phyloP scores from a whole-genome alignment of 1,140 invertebrate species.

The Condylostylus longicornis region DNA sequence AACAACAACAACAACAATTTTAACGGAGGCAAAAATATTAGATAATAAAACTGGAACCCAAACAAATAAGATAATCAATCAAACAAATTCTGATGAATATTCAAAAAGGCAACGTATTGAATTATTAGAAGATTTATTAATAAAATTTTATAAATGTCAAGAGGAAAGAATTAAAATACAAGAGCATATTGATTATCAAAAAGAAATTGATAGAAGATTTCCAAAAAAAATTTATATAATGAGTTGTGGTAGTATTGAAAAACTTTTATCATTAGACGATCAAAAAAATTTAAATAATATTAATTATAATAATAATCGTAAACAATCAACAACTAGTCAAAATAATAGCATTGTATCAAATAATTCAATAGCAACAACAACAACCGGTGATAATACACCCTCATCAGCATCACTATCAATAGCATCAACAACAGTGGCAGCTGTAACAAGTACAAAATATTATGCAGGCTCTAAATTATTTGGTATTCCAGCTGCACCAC shows the following conservation, averaged over 20 bases:
- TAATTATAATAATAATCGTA: not conserved
- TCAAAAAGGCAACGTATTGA: constrained; percentile 9
- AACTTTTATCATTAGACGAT: constrained; percentile 4
- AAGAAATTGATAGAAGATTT: constrained; percentile 1
- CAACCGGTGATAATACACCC: no score
- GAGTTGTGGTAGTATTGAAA: constrained; percentile 9
- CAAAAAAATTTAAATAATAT: not conserved
- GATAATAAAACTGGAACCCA: constrained; percentile 4
- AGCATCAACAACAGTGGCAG: constrained; percentile 6
- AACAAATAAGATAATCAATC: not conserved
- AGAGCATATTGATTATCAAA: constrained; percentile 3
- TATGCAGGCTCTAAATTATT: no score
- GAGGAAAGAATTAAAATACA: constrained; percentile 8
- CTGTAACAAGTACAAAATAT: no score
- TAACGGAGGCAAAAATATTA: constrained; percentile 2
- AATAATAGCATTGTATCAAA: no score
- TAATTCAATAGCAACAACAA: not conserved
- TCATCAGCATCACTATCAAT: no score
- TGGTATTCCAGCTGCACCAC: no score
- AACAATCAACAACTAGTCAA: not conserved
- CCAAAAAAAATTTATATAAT: constrained; percentile 9
- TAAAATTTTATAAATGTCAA: constrained; percentile 28
- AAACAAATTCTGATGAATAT: not conserved
- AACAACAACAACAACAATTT: constrained; percentile 12
- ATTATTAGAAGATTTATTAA: constrained; percentile 23